Evolutionary conservation across 2,113 vertebrate species (phyloP).

Genomic region (Meriones unguiculatus): DNA sequence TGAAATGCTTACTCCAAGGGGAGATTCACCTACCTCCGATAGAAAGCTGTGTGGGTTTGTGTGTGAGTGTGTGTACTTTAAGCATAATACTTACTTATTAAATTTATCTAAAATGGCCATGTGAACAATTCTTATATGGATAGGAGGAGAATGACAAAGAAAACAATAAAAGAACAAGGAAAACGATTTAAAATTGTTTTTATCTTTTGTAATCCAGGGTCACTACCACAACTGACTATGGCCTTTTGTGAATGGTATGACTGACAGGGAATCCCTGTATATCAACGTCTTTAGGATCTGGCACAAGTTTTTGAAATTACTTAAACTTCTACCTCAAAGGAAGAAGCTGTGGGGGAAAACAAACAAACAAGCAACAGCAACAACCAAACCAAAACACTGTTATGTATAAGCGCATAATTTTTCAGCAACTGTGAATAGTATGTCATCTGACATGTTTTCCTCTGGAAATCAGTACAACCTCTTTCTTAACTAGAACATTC

Average conservation of each 20-base stretch:
- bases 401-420: not conserved
- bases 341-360: not conserved
- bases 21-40: not conserved
- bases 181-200: not conserved
- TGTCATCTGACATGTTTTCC: not conserved
- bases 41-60: not conserved
- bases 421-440: not conserved
- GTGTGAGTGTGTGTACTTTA: not conserved
- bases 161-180: not conserved
- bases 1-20: too few relatives aligned
- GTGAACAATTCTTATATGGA: not conserved
- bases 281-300: not conserved
- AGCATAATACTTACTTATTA: not conserved
- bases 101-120: not conserved
- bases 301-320: not conserved
- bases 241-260: not conserved
- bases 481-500: not conserved
- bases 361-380: not conserved
- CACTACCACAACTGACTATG: accelerated
- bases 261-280: not conserved
- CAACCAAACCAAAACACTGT: not conserved
- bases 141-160: accelerated
- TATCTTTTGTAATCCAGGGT: not conserved
- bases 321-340: not conserved
- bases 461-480: not conserved